phyloP scores from a whole-genome alignment of 1,140 invertebrate species.

The Dreissena polymorpha region DNA sequence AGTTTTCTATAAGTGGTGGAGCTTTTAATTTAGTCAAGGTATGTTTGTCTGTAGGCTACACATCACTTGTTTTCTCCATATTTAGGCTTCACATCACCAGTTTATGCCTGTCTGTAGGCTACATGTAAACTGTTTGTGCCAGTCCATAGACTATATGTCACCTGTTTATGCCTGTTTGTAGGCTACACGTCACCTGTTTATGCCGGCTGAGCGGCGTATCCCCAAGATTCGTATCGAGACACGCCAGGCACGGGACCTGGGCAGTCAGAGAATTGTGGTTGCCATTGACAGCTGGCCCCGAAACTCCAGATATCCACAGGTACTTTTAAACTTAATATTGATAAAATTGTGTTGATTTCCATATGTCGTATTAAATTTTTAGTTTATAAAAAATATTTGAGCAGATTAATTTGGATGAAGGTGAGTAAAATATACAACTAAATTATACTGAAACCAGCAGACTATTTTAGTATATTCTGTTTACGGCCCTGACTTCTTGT shows the following conservation, averaged over 20 bases:
- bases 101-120: conserved; percentile 81
- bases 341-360: too few species aligned
- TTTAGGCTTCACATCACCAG: conserved; percentile 87
- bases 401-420: too few species aligned
- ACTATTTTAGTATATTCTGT: too few species aligned
- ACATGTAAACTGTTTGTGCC: conserved; percentile 85
- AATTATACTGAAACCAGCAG: too few species aligned
- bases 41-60: conserved; percentile 80
- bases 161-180: too few species aligned
- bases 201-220: conserved; percentile 79
- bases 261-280: conserved; percentile 79
- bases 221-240: conserved; percentile 81
- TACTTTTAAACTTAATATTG: conserved; percentile 81
- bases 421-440: too few species aligned
- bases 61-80: conserved; percentile 84
- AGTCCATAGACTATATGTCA: conserved; percentile 89
- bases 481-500: too few species aligned
- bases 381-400: too few species aligned
- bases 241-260: conserved; percentile 74
- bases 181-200: conserved; percentile 88
- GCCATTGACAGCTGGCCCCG: conserved; percentile 80
- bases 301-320: conserved; percentile 82
- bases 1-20: too few species aligned
- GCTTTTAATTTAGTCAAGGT: too few species aligned
- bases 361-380: too few species aligned